Percentiles rank a stretch among this genome's conserved stretches.
phyloP scores from a whole-genome alignment of 2,113 vertebrate species.

The Picathartes gymnocephalus region DNA sequence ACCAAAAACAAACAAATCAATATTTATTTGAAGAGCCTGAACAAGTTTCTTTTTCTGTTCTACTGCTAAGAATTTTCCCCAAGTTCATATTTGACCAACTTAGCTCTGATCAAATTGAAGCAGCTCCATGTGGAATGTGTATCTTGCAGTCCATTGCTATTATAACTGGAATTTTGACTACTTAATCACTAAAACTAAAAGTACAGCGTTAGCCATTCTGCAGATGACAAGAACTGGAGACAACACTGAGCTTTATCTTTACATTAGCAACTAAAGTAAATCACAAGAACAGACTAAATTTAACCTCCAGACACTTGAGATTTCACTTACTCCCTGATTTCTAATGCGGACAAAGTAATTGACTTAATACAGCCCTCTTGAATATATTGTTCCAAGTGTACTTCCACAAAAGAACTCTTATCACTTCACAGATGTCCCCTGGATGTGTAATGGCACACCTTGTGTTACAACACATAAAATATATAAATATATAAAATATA shows the following conservation, averaged over 20 bases:
- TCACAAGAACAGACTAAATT: neutral
- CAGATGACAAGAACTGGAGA: neutral
- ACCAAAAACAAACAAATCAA: conserved; percentile 29
- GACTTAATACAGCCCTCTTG: neutral
- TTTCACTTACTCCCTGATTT: neutral
- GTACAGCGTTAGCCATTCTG: neutral
- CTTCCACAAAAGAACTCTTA: neutral
- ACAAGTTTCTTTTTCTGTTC: neutral
- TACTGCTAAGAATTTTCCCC: neutral
- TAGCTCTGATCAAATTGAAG: neutral
- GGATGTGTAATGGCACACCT: neutral
- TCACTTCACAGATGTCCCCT: neutral
- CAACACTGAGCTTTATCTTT: neutral
- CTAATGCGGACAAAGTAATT: neutral
- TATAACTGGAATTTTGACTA: neutral
- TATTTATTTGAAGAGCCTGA: conserved; percentile 32
- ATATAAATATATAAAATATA: too few relatives aligned
- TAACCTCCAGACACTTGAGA: neutral
- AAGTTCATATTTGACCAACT: neutral
- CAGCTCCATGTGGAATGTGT: neutral
- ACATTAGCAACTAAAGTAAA: neutral
- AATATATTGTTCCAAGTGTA: neutral
- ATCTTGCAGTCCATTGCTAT: neutral
- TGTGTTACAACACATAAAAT: too few relatives aligned
- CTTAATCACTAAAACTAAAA: neutral